Evolutionary conservation across 1,140 invertebrate species (phyloP).

Genomic region (Adelges cooleyi): DNA sequence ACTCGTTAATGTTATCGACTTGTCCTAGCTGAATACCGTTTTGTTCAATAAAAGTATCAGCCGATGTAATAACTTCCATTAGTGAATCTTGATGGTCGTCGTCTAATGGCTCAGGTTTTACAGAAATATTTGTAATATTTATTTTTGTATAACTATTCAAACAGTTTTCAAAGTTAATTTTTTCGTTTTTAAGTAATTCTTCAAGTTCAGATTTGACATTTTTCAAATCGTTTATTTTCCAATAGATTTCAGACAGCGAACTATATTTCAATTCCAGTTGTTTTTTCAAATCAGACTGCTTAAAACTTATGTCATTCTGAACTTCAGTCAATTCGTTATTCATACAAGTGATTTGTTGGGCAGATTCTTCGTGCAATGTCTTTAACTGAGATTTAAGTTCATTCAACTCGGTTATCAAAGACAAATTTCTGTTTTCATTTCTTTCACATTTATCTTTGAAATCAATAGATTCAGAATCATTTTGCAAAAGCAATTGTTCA

Average conservation of each 20-base stretch:
- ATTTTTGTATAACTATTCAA: background rate
- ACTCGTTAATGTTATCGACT: slow-evolving; percentile 8
- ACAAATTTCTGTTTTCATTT: background rate
- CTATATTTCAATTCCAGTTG: background rate
- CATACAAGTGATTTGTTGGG: background rate
- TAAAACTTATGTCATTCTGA: background rate
- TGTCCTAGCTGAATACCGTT: slow-evolving; percentile 8
- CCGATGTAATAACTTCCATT: slow-evolving; percentile 18
- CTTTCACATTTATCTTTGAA: background rate
- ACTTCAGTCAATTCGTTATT: background rate
- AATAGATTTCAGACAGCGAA: background rate
- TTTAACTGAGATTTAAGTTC: background rate
- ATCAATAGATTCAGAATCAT: background rate
- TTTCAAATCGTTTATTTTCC: slow-evolving; percentile 5
- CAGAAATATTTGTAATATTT: background rate
- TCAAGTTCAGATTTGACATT: background rate
- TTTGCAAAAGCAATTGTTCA: background rate
- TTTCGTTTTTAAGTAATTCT: background rate
- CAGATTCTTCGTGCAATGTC: background rate
- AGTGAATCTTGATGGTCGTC: background rate
- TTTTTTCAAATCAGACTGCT: background rate
- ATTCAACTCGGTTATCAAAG: background rate
- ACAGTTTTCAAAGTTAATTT: background rate
- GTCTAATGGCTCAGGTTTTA: background rate
- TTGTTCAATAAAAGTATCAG: slow-evolving; percentile 20